These are phyloP conservation scores for Parnassius mnemosyne DNA, from an alignment of 2,888 invertebrate genomes.

Conservation along the genomic window DNA sequence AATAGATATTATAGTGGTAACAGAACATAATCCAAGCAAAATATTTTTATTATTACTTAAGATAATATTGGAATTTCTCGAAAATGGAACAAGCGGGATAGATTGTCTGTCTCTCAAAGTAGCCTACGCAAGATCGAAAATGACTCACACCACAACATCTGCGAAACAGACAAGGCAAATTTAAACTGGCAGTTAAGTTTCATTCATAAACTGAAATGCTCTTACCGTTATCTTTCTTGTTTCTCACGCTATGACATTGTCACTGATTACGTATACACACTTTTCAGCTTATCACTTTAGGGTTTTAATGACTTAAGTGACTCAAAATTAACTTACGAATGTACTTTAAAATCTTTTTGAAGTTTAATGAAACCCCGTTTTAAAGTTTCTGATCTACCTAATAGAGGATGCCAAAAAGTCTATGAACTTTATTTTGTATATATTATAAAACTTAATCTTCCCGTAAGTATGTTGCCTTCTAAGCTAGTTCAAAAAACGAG, in stretches of 20 bases:
- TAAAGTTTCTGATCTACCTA: no score
- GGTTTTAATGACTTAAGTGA: no score
- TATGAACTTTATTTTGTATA: neutral
- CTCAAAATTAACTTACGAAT: no score
- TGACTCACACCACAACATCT: conserved; percentile 46
- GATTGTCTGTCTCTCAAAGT: conserved; percentile 16
- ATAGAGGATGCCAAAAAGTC: neutral
- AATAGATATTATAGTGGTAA: no score
- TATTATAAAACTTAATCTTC: no score
- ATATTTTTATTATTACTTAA: neutral
- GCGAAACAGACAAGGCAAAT: conserved; percentile 43
- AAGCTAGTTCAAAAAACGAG: no score
- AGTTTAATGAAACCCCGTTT: neutral
- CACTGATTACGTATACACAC: conserved; percentile 9
- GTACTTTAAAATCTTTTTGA: no score
- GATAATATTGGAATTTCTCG: conserved; percentile 14
- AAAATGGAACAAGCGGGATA: conserved; percentile 16
- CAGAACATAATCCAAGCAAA: no score
- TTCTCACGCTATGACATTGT: conserved; percentile 40
- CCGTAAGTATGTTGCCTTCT: no score
- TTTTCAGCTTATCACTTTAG: neutral
- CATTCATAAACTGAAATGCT: conserved; percentile 52
- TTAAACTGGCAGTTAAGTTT: conserved; percentile 39
- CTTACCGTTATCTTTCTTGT: conserved; percentile 51
- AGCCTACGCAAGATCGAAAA: conserved; percentile 25